Evolutionary conservation across 2,113 vertebrate genomes (phyloP).

Genomic region (Gallinago paraguaiae): DNA sequence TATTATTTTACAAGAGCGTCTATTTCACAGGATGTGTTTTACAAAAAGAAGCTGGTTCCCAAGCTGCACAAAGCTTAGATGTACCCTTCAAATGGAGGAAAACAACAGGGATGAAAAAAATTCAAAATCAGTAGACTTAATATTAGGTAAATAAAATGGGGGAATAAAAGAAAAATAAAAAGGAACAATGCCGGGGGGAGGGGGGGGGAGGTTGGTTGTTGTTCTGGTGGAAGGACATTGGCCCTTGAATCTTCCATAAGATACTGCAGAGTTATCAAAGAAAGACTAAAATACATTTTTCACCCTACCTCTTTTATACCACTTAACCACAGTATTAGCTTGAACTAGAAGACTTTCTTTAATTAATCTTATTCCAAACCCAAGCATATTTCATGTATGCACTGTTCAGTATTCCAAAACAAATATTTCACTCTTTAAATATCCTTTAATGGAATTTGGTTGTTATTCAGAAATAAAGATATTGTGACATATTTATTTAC

Average conservation of each 20-base stretch:
- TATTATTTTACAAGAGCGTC: neutral
- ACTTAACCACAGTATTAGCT: neutral
- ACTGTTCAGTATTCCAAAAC: neutral
- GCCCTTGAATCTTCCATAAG: neutral
- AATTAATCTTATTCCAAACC: neutral
- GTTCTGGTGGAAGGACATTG: neutral
- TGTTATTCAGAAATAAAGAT: neutral
- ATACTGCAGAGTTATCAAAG: neutral
- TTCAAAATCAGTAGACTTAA: neutral
- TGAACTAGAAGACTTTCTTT: neutral
- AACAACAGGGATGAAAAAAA: neutral
- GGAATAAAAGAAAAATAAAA: accelerated
- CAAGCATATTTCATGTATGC: neutral
- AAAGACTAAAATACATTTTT: neutral
- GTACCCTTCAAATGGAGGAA: accelerated
- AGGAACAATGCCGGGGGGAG: accelerated
- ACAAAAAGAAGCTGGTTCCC: neutral
- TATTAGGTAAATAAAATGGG: neutral
- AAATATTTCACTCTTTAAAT: neutral
- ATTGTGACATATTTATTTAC: neutral
- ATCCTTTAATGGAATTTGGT: neutral
- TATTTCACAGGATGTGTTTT: neutral
- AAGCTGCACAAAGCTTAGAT: neutral
- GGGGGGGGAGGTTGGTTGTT: accelerated
- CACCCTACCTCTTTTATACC: neutral